Conservation (phyloP, 2,113 vertebrate species). For the Halcyon senegalensis region DNA sequence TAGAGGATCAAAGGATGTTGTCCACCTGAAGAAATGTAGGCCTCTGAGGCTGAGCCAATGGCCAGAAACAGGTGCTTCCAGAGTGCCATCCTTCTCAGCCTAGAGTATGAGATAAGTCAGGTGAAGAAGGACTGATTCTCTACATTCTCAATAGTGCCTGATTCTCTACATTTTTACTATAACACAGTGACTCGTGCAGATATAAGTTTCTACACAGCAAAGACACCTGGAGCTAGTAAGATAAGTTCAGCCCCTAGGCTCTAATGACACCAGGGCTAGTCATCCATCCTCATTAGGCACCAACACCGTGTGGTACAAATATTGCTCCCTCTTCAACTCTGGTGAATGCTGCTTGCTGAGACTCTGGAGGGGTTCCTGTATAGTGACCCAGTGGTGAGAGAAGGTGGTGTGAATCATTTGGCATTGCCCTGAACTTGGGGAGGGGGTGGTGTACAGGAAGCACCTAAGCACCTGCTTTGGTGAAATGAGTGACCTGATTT, state of each 20-base stretch:
- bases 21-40: fast-evolving
- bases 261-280: background rate
- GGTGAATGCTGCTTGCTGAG: background rate
- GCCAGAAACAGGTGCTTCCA: background rate
- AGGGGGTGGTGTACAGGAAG: background rate
- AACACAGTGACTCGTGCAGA: fast-evolving
- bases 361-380: background rate
- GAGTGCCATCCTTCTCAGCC: background rate
- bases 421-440: background rate
- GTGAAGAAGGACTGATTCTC: background rate
- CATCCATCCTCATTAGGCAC: background rate
- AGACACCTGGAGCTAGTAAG: background rate
- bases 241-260: background rate
- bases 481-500: background rate
- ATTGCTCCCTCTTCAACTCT: background rate
- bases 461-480: background rate
- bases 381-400: background rate
- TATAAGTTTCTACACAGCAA: background rate
- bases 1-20: background rate
- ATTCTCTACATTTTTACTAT: background rate
- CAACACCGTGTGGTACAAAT: background rate
- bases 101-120: background rate
- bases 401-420: background rate
- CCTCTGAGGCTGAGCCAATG: background rate
- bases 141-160: too few relatives aligned